phyloP scores from a whole-genome alignment of 2,113 vertebrate species.

The Ariopsis seemanni region DNA sequence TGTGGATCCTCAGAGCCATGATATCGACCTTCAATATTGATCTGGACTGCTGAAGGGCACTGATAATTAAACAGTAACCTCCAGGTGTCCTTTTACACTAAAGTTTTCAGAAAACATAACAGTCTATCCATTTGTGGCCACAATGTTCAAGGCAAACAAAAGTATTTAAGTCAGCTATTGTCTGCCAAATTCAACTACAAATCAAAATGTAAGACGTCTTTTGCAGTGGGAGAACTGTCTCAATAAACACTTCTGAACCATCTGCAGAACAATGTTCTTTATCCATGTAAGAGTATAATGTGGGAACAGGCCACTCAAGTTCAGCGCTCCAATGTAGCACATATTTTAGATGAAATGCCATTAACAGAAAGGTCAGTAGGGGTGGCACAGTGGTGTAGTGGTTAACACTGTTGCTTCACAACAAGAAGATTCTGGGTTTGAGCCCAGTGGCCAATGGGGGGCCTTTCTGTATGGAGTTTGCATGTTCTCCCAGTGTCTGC shows the following conservation, averaged over 20 bases:
- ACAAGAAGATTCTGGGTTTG: too few species aligned
- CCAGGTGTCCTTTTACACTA: not conserved
- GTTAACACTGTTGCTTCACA: too few species aligned
- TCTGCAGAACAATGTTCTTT: slow-evolving; percentile 9
- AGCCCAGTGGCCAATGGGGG: too few species aligned
- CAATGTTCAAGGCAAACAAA: slow-evolving; percentile 20
- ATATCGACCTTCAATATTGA: slow-evolving; percentile 51
- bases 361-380: not conserved
- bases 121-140: not conserved
- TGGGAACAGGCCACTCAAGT: not conserved
- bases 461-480: too few species aligned
- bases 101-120: slow-evolving; percentile 1
- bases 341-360: slow-evolving; percentile 17
- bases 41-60: slow-evolving; percentile 45
- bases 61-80: slow-evolving; percentile 47
- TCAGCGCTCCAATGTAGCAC: not conserved
- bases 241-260: not conserved
- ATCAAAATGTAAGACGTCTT: not conserved
- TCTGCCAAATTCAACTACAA: not conserved
- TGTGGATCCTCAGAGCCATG: slow-evolving; percentile 24
- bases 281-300: slow-evolving; percentile 17
- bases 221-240: not conserved
- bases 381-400: too few species aligned
- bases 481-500: too few species aligned
- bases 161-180: not conserved